Conservation (phyloP, 2,888 invertebrate genomes). For the Morpho helenor region DNA sequence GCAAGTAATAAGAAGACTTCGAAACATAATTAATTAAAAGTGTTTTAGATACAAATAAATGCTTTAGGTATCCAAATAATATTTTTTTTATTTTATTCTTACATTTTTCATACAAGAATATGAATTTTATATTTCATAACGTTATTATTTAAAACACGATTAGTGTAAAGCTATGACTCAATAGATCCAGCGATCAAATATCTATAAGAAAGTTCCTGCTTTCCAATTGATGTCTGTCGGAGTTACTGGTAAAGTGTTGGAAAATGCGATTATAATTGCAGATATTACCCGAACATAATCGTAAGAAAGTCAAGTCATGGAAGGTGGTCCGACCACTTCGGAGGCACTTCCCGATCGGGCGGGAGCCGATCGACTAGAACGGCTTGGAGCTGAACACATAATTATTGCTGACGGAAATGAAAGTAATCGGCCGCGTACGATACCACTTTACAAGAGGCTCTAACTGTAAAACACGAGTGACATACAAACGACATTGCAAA, state of each 20-base stretch:
- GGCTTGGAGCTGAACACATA: constrained; percentile 14
- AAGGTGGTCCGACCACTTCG: constrained; percentile 8
- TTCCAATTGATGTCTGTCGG: constrained; percentile 1
- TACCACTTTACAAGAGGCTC: constrained; percentile 1
- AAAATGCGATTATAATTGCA: constrained; percentile 16
- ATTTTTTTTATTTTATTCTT: too few relatives aligned
- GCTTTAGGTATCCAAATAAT: too few relatives aligned
- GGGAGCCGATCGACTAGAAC: constrained; percentile 17
- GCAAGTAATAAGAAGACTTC: too few relatives aligned
- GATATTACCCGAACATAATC: constrained; percentile 18
- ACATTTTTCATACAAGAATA: too few relatives aligned
- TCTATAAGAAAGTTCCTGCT: constrained; percentile 12
- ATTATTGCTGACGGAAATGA: constrained; percentile 24
- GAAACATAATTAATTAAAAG: too few relatives aligned
- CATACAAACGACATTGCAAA: constrained; percentile 2
- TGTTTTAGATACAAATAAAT: too few relatives aligned
- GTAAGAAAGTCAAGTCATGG: constrained; percentile 16
- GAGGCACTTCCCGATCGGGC: constrained; percentile 20
- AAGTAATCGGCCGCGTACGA: constrained; percentile 29
- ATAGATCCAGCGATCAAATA: constrained; percentile 10
- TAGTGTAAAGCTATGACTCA: constrained; percentile 3
- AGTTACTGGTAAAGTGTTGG: constrained; percentile 4
- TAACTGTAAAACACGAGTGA: background rate
- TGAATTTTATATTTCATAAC: too few relatives aligned
- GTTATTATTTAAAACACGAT: too few relatives aligned